Conservation (phyloP, 2,888 invertebrate species). For the Elmis aenea region DNA sequence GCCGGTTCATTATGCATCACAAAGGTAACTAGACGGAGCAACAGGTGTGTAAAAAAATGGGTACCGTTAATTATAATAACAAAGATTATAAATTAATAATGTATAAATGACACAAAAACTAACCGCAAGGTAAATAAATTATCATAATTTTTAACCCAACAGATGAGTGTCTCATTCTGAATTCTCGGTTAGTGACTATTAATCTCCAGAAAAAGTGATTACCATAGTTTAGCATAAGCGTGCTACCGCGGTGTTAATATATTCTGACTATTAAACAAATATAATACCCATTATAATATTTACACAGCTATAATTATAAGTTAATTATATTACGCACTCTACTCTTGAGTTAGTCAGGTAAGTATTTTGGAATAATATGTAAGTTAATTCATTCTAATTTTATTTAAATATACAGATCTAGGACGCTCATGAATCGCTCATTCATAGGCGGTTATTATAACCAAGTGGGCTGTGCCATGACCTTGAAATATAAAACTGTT, state of each 20-base stretch:
- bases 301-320: constrained; percentile 27
- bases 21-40: no score
- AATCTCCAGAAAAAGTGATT: constrained; percentile 36
- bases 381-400: constrained; percentile 33
- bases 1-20: no score
- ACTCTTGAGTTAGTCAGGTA: constrained; percentile 19
- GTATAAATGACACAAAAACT: no score
- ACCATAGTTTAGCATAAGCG: constrained; percentile 41
- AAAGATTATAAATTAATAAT: no score
- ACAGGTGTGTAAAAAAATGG: no score
- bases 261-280: constrained; percentile 32
- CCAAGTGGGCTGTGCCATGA: constrained; percentile 10
- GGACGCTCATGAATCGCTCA: constrained; percentile 32
- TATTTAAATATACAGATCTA: constrained; percentile 31
- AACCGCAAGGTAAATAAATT: constrained; percentile 23
- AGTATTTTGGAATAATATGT: constrained; percentile 25
- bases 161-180: constrained; percentile 25
- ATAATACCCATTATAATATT: constrained; percentile 33
- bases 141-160: constrained; percentile 25
- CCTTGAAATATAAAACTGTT: constrained; percentile 19
- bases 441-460: constrained; percentile 29
- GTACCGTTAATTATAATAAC: no score
- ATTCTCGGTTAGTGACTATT: constrained; percentile 32
- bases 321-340: constrained; percentile 24
- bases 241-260: constrained; percentile 34